Percentiles rank a stretch among this genome's conserved stretches.
Evolutionary conservation across 1,140 invertebrate species (phyloP).

Genomic region (Hyposmocoma kahamanoa): DNA sequence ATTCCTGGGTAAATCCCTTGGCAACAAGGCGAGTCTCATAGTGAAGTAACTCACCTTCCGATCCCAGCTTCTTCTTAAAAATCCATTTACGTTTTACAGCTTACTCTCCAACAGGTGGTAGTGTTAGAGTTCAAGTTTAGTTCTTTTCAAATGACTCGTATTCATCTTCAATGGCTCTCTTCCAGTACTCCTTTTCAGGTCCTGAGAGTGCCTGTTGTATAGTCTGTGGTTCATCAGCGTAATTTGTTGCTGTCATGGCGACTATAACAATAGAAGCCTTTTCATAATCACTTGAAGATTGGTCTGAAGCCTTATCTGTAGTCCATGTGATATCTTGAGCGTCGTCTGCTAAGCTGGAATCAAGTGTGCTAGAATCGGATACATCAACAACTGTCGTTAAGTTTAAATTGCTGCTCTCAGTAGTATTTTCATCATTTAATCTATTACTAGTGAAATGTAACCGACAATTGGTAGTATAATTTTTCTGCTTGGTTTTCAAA

Average conservation of each 20-base stretch:
- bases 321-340: not conserved
- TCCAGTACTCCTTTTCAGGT: slow-evolving; percentile 25
- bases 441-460: not conserved
- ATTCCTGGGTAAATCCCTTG: slow-evolving; percentile 35
- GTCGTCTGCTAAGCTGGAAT: not conserved
- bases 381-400: not conserved
- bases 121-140: slow-evolving; percentile 30
- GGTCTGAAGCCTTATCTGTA: slow-evolving; percentile 3
- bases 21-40: slow-evolving; percentile 59
- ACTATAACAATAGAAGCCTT: not conserved
- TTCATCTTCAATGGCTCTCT: slow-evolving; percentile 32
- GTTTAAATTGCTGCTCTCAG: not conserved
- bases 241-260: not conserved
- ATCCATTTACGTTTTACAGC: slow-evolving; percentile 36
- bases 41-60: slow-evolving; percentile 18
- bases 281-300: slow-evolving; percentile 8
- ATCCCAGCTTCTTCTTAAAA: slow-evolving; percentile 30
- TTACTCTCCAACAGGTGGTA: slow-evolving; percentile 23
- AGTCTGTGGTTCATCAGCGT: not conserved
- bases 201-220: slow-evolving; percentile 4
- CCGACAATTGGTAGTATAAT: not conserved
- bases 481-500: not conserved
- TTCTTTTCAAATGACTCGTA: slow-evolving; percentile 33
- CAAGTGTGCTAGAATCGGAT: not conserved
- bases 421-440: not conserved